Percentiles rank a stretch among this genome's conserved stretches.
These are phyloP conservation scores for Panagrolaimus sp. DNA, from an alignment of 1,140 invertebrate genomes.

Conservation along the genomic window DNA sequence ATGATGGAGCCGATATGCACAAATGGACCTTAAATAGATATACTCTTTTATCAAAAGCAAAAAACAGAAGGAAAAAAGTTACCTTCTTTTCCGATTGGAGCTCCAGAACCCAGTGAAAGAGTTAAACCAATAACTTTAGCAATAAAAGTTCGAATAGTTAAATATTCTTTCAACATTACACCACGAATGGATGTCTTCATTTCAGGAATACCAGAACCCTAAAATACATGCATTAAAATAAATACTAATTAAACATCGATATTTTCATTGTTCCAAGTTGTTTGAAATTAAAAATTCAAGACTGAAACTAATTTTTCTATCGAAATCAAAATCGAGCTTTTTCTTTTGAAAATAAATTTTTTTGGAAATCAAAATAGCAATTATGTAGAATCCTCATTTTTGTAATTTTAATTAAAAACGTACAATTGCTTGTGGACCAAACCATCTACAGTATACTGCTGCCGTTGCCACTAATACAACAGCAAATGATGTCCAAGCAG, in stretches of 20 bases:
- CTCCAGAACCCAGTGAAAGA: conserved; percentile 82
- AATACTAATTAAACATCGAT: too few species aligned
- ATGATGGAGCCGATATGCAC: not conserved
- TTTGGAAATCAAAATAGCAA: too few species aligned
- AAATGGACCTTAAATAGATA: not conserved
- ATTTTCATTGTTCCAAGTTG: too few species aligned
- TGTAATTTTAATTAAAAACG: too few species aligned
- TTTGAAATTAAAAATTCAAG: too few species aligned
- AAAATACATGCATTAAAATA: too few species aligned
- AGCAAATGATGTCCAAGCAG: not conserved
- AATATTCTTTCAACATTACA: conserved; percentile 87
- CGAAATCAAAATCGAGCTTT: too few species aligned
- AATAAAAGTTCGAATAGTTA: conserved; percentile 83
- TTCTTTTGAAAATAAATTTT: too few species aligned
- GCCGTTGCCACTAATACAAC: not conserved
- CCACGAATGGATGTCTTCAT: conserved; percentile 95
- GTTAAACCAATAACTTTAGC: conserved; percentile 88
- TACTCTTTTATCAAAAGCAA: not conserved
- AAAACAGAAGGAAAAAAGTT: conserved; percentile 13
- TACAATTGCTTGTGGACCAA: conserved; percentile 1
- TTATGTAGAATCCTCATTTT: too few species aligned
- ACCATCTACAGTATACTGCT: not conserved
- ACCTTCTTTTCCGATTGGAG: conserved; percentile 67
- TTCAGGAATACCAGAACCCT: conserved; percentile 79
- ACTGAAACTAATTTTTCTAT: too few species aligned